Evolutionary conservation across 2,113 vertebrate genomes (phyloP).

Genomic region (Scomber colias): DNA sequence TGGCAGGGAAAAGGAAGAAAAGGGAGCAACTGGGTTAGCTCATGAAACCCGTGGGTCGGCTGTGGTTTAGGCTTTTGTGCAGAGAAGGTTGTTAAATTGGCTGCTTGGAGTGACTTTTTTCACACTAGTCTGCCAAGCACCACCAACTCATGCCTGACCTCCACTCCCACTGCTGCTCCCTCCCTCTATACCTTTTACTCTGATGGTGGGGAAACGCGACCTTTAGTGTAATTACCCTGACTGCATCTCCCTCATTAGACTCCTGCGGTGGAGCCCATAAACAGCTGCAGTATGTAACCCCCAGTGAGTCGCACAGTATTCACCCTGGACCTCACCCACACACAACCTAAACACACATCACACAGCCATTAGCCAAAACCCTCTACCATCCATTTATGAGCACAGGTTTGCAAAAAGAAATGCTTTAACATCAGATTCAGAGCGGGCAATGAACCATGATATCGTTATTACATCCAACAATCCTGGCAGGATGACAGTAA

Average conservation of each 20-base stretch:
- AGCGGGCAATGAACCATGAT: neutral
- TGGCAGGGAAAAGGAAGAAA: constrained; percentile 21
- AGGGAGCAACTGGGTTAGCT: constrained; percentile 30
- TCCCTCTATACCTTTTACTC: constrained; percentile 50
- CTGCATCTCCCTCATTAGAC: constrained; percentile 72
- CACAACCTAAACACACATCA: constrained; percentile 41
- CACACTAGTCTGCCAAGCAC: constrained; percentile 51
- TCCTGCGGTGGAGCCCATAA: constrained; percentile 76
- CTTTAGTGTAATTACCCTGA: constrained; percentile 69
- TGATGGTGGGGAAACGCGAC: constrained; percentile 46
- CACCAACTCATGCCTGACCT: constrained; percentile 52
- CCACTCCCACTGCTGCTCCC: constrained; percentile 21
- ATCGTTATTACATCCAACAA: constrained; percentile 12
- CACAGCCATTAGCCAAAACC: constrained; percentile 26
- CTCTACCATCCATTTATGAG: constrained; percentile 18
- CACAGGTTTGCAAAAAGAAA: constrained; percentile 13
- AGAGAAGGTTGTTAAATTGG: constrained; percentile 51
- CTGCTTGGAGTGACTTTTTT: constrained; percentile 45
- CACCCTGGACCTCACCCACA: constrained; percentile 50
- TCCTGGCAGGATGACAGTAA: neutral
- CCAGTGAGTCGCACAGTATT: constrained; percentile 44
- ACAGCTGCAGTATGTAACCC: constrained; percentile 64
- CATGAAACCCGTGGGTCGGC: constrained; percentile 45
- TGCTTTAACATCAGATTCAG: constrained; percentile 31
- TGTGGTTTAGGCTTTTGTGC: constrained; percentile 45